Base-by-base conservation (phyloP, 2,797 vertebrate species). In the Tadarida brasiliensis region DNA sequence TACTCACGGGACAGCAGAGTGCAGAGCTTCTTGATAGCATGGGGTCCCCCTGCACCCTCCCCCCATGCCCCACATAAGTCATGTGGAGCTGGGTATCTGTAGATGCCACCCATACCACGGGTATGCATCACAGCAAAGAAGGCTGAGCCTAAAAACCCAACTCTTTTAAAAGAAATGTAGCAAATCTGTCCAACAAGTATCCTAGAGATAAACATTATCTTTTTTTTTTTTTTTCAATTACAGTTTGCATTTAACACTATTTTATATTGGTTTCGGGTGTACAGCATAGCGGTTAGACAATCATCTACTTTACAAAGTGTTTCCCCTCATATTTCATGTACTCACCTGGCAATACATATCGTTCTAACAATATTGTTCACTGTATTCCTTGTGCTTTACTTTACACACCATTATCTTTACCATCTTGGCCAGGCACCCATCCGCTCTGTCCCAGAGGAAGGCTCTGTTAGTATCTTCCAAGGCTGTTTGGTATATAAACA, bases 41-140 rank as follows among this genome's bases (percentile, higher is more conserved):
- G 11, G 10, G 6, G 33, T 16, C 2, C 10, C 1, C 1, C 15
- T 54, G 1, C 0, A 35, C 0, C 5, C 49, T 22, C 14, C 20
- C 1, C 59, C 49, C 19, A 70, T 22, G 7, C 16, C 11, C 49
- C 59, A 39, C 1, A 70, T 77, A 56, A 33, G 47, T 57, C 7
- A 54, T 3, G 22, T 24, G 12, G 47, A 92, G 8, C 4, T 0
- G n/a, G 19, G 7, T 11, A 11, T n/a, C 17, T 2, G 15, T 28
- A 30, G 8, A 30, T n/a, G 15, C 3, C 59, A 19, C 7, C 2
- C 17, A 51, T 11, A 24, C 10, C 11, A 0, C 28, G 26, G 5
- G 0, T 4, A 14, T 20, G 1, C 16, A 57, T 39, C 19, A 17
- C 2, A 16, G 19, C 2, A 49, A 35, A 24, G 5, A 74, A 44